phyloP scores from a whole-genome alignment of 2,113 vertebrate genomes.

The Shinisaurus crocodilurus region DNA sequence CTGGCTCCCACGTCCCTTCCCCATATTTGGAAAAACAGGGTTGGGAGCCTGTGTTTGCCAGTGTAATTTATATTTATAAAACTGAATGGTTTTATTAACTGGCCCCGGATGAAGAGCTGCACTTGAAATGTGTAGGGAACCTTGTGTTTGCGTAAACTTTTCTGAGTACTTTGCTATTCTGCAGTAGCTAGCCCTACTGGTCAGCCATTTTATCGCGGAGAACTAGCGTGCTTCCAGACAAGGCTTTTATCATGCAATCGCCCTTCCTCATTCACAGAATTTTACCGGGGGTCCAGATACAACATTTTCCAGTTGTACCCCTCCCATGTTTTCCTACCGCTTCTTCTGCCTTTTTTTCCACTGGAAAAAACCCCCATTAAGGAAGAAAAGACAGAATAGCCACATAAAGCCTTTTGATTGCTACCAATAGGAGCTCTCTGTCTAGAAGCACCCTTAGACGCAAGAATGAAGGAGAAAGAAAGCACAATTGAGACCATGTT shows the following conservation, averaged over 20 bases:
- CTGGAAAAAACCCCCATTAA: no score
- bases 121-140: not conserved
- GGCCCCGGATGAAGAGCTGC: not conserved
- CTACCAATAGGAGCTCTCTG: not conserved
- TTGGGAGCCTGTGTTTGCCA: not conserved
- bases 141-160: not conserved
- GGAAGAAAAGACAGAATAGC: no score
- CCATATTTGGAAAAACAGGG: not conserved
- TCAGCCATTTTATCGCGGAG: not conserved
- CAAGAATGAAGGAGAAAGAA: not conserved
- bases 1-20: not conserved
- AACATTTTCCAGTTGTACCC: no score
- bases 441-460: not conserved
- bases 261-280: no score
- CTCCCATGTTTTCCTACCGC: no score
- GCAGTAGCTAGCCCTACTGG: not conserved
- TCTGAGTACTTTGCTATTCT: not conserved
- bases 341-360: no score
- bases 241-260: not conserved
- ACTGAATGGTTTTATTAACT: not conserved
- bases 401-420: no score
- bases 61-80: not conserved
- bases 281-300: no score
- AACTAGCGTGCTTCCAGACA: fast-evolving
- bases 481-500: fast-evolving